Evolutionary conservation across 2,888 invertebrate genomes (phyloP).

Genomic region (Mythimna vitellina): DNA sequence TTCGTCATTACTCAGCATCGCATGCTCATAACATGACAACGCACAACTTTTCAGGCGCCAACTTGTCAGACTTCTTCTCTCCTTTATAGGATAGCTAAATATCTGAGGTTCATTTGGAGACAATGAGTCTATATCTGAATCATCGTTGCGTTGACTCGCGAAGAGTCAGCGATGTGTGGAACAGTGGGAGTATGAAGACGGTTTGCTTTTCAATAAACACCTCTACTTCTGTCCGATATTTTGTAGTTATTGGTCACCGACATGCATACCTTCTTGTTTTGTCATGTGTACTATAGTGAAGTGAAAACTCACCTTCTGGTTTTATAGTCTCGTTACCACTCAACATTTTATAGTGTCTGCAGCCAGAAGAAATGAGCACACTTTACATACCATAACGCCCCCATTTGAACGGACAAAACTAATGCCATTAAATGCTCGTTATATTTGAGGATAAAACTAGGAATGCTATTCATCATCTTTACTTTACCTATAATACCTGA

Average conservation of each 20-base stretch:
- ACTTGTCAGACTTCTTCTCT: background rate
- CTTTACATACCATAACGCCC: conserved; percentile 45
- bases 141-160: background rate
- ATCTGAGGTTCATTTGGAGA: background rate
- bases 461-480: conserved; percentile 39
- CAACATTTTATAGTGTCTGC: conserved; percentile 43
- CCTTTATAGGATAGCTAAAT: background rate
- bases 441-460: conserved; percentile 41
- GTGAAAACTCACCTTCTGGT: conserved; percentile 28
- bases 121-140: background rate
- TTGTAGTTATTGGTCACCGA: background rate
- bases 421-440: conserved; percentile 43
- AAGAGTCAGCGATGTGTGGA: background rate
- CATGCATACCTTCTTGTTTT: conserved; percentile 10
- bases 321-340: conserved; percentile 38
- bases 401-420: conserved; percentile 40
- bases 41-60: background rate
- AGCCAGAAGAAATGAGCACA: conserved; percentile 46
- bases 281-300: conserved; percentile 3
- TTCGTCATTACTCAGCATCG: background rate
- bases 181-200: background rate
- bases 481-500: conserved; percentile 20
- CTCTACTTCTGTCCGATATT: too few species aligned
- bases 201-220: background rate
- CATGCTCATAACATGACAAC: background rate